A percentile compares a stretch with the other conserved stretches of the same genome.
Evolutionary conservation across 1,140 invertebrate genomes (phyloP).

Genomic region (Ditylenchus dipsaci): DNA sequence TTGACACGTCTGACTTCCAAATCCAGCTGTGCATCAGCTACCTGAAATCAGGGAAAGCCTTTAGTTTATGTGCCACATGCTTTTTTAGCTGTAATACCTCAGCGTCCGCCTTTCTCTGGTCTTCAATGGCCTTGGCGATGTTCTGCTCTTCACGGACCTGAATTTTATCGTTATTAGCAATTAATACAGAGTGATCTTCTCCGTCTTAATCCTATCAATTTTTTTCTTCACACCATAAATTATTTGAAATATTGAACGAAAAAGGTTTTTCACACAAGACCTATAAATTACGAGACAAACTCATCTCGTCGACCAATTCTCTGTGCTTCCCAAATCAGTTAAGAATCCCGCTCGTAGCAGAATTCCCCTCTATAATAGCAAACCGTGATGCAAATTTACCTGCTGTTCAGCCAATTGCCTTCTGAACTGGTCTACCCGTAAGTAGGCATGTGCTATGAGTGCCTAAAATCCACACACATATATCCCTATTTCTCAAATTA

Average conservation of each 20-base stretch:
- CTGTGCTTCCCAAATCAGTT: no score
- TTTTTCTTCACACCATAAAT: no score
- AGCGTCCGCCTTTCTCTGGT: constrained; percentile 44
- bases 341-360: no score
- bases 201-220: no score
- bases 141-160: constrained; percentile 48
- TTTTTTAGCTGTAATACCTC: no score
- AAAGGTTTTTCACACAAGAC: no score
- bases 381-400: constrained; percentile 21
- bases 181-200: background rate
- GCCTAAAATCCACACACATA: background rate
- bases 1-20: constrained; percentile 34
- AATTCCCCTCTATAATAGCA: no score
- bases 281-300: no score
- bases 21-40: constrained; percentile 32
- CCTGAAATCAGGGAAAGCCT: no score
- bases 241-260: no score
- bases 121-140: constrained; percentile 48
- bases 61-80: no score
- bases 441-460: constrained; percentile 61
- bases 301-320: no score
- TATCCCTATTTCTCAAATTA: background rate
- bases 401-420: constrained; percentile 61
- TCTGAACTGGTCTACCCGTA: constrained; percentile 62
- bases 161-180: constrained; percentile 13